Percentiles rank a stretch among this genome's conserved stretches.
Conservation (phyloP, 2,888 invertebrate genomes). For the Melanargia galathea region DNA sequence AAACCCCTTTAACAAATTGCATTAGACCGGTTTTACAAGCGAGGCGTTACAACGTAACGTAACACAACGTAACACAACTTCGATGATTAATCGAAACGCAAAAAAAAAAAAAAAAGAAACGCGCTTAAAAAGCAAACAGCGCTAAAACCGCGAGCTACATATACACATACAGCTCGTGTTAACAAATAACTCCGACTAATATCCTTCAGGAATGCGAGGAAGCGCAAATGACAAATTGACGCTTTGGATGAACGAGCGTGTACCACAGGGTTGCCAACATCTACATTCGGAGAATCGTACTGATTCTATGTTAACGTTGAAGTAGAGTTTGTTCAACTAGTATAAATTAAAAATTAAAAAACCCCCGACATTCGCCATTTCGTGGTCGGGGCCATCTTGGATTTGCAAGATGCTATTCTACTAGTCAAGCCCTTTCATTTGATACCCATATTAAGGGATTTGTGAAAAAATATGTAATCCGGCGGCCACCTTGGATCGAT, state of each 20-base stretch:
- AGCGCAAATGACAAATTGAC: slow-evolving; percentile 44
- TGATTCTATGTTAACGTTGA: too few species aligned
- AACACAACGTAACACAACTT: slow-evolving; percentile 6
- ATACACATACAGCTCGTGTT: slow-evolving; percentile 35
- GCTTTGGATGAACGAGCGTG: slow-evolving; percentile 31
- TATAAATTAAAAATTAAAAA: too few species aligned
- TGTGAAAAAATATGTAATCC: too few species aligned
- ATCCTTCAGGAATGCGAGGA: slow-evolving; percentile 43
- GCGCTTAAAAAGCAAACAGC: slow-evolving; percentile 33
- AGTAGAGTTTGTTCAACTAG: too few species aligned
- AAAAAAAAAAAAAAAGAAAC: too few species aligned
- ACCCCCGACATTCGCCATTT: too few species aligned
- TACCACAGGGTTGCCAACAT: slow-evolving; percentile 7
- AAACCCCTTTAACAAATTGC: not conserved
- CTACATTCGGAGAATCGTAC: too few species aligned
- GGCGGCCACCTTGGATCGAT: too few species aligned
- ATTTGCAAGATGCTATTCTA: too few species aligned
- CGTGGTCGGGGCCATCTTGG: too few species aligned
- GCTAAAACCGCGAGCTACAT: slow-evolving; percentile 27
- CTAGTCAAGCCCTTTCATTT: too few species aligned
- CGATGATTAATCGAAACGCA: slow-evolving; percentile 33
- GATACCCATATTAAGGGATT: too few species aligned
- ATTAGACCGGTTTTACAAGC: slow-evolving; percentile 22
- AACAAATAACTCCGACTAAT: slow-evolving; percentile 40
- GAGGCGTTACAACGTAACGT: slow-evolving; percentile 13